Conservation (phyloP, 2,113 vertebrate genomes). For the Sigmodon hispidus region DNA sequence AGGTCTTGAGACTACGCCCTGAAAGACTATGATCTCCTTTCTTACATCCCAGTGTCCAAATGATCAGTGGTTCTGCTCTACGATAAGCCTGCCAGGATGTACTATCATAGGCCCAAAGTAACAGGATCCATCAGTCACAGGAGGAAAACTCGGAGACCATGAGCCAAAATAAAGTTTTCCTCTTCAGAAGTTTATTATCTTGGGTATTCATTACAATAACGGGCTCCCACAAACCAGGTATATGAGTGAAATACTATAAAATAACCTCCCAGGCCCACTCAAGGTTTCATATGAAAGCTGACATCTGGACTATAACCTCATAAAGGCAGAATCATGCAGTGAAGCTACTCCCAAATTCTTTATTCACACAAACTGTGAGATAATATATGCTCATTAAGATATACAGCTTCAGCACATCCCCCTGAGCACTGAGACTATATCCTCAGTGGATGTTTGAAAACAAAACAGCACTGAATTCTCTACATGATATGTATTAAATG, state of each 20-base stretch:
- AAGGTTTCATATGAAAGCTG: not conserved
- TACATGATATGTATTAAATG: not conserved
- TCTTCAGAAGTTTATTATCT: not conserved
- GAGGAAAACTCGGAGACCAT: not conserved
- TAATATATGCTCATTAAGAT: not conserved
- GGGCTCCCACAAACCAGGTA: not conserved
- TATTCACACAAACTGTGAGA: not conserved
- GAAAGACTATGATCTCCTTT: not conserved
- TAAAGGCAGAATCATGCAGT: not conserved
- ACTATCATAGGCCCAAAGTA: not conserved
- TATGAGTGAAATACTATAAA: not conserved
- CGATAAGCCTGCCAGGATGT: not conserved
- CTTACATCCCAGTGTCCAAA: not conserved
- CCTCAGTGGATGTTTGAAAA: not conserved
- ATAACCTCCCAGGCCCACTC: not conserved
- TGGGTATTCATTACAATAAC: not conserved
- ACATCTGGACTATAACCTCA: not conserved
- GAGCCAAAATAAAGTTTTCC: not conserved
- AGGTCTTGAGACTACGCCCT: not conserved
- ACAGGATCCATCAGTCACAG: not conserved
- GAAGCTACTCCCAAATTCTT: slow-evolving; percentile 24
- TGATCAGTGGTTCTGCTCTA: not conserved
- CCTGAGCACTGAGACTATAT: not conserved
- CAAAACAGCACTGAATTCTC: not conserved
- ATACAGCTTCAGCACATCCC: not conserved